Evolutionary conservation across 2,888 invertebrate species (phyloP).

Genomic region (Andricus curvator): DNA sequence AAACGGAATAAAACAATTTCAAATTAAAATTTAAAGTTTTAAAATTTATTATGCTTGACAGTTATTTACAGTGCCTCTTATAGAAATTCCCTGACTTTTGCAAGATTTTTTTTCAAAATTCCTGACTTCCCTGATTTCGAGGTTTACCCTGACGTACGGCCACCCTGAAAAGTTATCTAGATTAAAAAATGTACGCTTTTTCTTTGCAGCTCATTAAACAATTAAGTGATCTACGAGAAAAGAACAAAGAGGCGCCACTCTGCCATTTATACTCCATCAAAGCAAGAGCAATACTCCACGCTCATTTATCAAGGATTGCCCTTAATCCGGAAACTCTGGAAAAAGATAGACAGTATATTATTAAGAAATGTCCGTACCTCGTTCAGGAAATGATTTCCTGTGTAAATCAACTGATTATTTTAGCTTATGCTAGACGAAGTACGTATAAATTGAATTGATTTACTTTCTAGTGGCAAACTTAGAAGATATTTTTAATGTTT

Average conservation of each 20-base stretch:
- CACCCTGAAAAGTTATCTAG: neutral
- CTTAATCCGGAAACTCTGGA: slow-evolving; percentile 89
- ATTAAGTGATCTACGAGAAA: slow-evolving; percentile 94
- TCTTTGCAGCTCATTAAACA: slow-evolving; percentile 90
- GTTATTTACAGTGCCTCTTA: too few relatives aligned
- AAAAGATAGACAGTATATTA: slow-evolving; percentile 89
- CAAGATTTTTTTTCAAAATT: too few relatives aligned
- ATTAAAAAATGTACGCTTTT: neutral
- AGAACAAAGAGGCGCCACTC: slow-evolving; percentile 96
- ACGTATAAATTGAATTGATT: slow-evolving; percentile 74
- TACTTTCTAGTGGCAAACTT: slow-evolving; percentile 18
- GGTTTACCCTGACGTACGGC: too few relatives aligned
- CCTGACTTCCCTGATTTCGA: too few relatives aligned
- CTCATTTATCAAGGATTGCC: slow-evolving; percentile 93
- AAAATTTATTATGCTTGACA: too few relatives aligned
- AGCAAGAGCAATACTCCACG: slow-evolving; percentile 96
- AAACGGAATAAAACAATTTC: too few relatives aligned
- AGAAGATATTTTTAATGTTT: slow-evolving; percentile 32
- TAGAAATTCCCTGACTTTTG: too few relatives aligned
- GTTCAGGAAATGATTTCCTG: slow-evolving; percentile 99
- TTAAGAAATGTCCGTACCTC: slow-evolving; percentile 95
- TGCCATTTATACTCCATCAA: slow-evolving; percentile 95
- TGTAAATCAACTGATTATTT: slow-evolving; percentile 94
- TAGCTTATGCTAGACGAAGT: slow-evolving; percentile 94
- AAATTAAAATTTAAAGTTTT: too few relatives aligned